Conservation (phyloP, 2,113 vertebrate species). For the Oxygymnocypris stewartii region DNA sequence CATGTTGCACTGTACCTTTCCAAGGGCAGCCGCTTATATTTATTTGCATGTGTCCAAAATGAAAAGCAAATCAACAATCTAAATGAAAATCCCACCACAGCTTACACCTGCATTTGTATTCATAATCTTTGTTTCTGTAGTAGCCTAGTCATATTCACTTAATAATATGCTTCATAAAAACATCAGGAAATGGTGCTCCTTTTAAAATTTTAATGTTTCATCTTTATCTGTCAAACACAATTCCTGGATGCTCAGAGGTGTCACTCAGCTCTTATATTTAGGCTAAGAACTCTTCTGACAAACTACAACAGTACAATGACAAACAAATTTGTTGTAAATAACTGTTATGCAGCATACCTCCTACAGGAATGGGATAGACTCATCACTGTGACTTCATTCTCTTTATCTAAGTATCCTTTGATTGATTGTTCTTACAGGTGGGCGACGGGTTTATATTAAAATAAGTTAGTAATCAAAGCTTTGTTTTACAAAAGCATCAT, state of each 20-base stretch:
- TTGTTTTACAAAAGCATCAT: background rate
- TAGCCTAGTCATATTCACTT: background rate
- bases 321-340: background rate
- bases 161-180: conserved; percentile 15
- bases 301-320: background rate
- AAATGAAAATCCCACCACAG: conserved; percentile 21
- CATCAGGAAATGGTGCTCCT: conserved; percentile 21
- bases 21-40: conserved; percentile 42
- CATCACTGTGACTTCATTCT: background rate
- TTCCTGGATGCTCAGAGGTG: conserved; percentile 20
- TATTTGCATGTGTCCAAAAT: conserved; percentile 55
- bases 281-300: background rate
- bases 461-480: background rate
- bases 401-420: background rate
- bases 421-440: background rate
- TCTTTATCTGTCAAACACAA: conserved; percentile 30
- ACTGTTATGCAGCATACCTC: background rate
- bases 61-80: conserved; percentile 35
- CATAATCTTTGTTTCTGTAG: conserved; percentile 13
- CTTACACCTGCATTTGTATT: conserved; percentile 30
- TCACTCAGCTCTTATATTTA: background rate
- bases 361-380: background rate
- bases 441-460: background rate
- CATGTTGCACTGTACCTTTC: conserved; percentile 57
- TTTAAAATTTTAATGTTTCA: conserved; percentile 6